Percentiles rank a stretch among this genome's conserved stretches.
Conservation (phyloP, 2,113 vertebrate genomes). For the Cryptotis parvus region DNA sequence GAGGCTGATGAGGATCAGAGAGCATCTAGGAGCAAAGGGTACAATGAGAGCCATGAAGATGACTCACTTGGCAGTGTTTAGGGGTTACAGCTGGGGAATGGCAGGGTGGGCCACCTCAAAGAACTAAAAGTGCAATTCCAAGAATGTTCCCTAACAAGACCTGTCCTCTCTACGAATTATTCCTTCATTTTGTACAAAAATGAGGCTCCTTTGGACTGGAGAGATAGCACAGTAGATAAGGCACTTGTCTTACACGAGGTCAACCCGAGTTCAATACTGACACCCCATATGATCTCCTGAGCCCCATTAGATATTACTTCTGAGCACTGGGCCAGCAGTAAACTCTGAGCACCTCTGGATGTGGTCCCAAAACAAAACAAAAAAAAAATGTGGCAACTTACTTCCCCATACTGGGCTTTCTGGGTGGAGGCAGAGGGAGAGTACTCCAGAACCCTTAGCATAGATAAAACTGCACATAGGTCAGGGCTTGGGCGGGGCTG, state of each 20-base stretch:
- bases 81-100: not conserved
- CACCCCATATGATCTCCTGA: too few relatives aligned
- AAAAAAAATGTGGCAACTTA: too few relatives aligned
- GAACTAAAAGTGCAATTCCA: not conserved
- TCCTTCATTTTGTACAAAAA: not conserved
- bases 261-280: too few relatives aligned
- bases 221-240: too few relatives aligned
- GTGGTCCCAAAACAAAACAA: too few relatives aligned
- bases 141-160: not conserved
- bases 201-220: too few relatives aligned
- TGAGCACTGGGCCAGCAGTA: too few relatives aligned
- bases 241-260: too few relatives aligned
- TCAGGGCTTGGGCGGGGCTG: not conserved
- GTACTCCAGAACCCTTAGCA: not conserved
- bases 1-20: not conserved
- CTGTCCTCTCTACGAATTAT: not conserved
- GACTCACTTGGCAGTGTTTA: not conserved
- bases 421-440: not conserved
- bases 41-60: not conserved
- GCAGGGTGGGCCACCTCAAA: not conserved
- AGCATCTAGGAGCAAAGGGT: not conserved
- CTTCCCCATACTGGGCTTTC: accelerated
- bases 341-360: too few relatives aligned
- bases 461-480: not conserved
- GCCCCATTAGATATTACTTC: too few relatives aligned